Base-by-base conservation (phyloP, 1,140 invertebrate genomes). In the Apis laboriosa region DNA sequence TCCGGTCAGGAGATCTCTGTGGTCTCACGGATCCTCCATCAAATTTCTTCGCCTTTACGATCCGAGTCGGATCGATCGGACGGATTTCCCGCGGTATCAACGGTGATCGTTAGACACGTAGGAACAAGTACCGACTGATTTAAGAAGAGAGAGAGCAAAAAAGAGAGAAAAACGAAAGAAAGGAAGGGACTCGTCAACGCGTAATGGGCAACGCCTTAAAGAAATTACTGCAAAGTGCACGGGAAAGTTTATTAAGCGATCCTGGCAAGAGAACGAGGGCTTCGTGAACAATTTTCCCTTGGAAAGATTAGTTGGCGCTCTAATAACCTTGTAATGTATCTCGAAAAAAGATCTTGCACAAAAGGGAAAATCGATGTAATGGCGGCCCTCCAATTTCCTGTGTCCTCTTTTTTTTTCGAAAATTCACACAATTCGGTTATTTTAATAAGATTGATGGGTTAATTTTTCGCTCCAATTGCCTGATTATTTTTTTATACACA, bases 281-380 rank as follows among this genome's bases (percentile, higher is more conserved):
- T n/a, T 9, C 68, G 63, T 67, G 67, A 80, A 85, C 80, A 88
- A 88, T 88, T 88, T 85, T 55, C 83, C 71, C 53, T 7, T 17
- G 67, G 73, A 78, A 85, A 85, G 87, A 88, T 88, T 88, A 88
- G 79, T 83, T 67, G 74, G 58, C 55, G 75, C 63, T 83, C 70
- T 85, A 85, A 88, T 88, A 88, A 87, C 76, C 83, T 74, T 74
- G 75, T 87, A 87, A 88, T 78, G 77, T 77, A 78, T 85, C 84
- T 66, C 70, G 63, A 49, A 53, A 55, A 76, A 34, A 64, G n/a
- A 13, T 58, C 53, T n/a, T 43, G 34, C 4, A 43, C 34, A 43
- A 17, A 19, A 49, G 9, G 56, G 70, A 81, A 86, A 68, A 80
- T 28, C 63, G 66, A 53, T 53, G 60, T 67, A 80, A 75, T 70